These are phyloP conservation scores for Tribolium castaneum DNA, from an alignment of 1,140 invertebrate genomes.

Conservation along the genomic window DNA sequence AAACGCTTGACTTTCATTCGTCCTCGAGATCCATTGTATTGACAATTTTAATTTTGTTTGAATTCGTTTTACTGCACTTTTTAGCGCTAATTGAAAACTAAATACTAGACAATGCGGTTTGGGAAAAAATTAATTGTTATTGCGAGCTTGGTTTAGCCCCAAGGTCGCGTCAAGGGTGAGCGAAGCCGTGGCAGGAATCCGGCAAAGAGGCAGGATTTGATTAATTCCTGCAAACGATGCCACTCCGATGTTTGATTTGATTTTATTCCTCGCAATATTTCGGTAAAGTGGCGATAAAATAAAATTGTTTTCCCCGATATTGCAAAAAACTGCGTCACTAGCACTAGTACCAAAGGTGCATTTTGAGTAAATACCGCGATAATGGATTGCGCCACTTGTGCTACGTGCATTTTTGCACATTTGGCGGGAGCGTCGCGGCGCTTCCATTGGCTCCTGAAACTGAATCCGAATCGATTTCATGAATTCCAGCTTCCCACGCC, in stretches of 20 bases:
- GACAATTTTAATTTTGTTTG: neutral
- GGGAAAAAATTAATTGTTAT: neutral
- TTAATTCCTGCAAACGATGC: neutral
- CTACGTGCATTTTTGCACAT: constrained; percentile 12
- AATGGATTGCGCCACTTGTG: constrained; percentile 4
- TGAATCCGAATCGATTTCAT: constrained; percentile 31
- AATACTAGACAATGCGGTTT: neutral
- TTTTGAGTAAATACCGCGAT: neutral
- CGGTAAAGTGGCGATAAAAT: neutral
- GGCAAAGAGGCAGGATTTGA: neutral
- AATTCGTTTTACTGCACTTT: constrained; percentile 2
- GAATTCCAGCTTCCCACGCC: constrained; percentile 24
- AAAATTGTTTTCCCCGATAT: too few species aligned
- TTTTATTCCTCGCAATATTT: neutral
- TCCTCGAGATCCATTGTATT: neutral
- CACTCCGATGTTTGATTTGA: too few species aligned
- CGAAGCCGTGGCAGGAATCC: neutral
- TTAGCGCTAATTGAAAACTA: neutral
- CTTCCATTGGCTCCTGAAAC: constrained; percentile 15
- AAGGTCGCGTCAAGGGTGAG: neutral
- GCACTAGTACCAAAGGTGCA: too few species aligned
- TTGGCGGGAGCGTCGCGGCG: constrained; percentile 11
- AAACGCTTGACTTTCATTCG: constrained; percentile 6
- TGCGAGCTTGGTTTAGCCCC: neutral
- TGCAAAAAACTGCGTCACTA: too few species aligned